phyloP scores from a whole-genome alignment of 2,888 invertebrate genomes.

The Gisinianus flammeolus region DNA sequence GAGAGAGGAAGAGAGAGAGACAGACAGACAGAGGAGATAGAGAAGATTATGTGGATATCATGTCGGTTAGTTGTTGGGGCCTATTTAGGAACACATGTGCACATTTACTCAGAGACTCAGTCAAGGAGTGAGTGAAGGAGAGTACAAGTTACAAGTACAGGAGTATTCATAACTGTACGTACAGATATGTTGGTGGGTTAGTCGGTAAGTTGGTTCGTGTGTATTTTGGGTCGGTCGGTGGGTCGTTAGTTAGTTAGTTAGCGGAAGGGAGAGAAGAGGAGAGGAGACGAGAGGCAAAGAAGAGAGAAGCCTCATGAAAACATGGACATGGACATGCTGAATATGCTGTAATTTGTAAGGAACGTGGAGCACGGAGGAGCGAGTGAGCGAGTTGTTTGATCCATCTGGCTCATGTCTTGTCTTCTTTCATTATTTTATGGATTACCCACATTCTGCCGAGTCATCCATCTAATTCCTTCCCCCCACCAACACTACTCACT shows the following conservation, averaged over 20 bases:
- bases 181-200: background rate
- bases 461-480: constrained; percentile 29
- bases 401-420: constrained; percentile 29
- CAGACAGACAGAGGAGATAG: background rate
- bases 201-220: background rate
- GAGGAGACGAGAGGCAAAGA: background rate
- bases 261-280: background rate
- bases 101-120: background rate
- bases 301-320: background rate
- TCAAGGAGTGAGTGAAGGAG: background rate
- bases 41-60: background rate
- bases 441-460: constrained; percentile 30
- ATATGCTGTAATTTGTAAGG: background rate
- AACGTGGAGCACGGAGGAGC: background rate
- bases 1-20: background rate
- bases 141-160: background rate
- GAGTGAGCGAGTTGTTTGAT: constrained; percentile 13
- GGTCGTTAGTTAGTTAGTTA: background rate
- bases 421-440: constrained; percentile 33
- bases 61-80: background rate
- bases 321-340: background rate
- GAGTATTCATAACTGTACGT: background rate
- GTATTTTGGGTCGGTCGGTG: background rate
- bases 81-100: background rate
- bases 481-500: no score